Conservation (phyloP, 2,888 invertebrate genomes). For the Agonopterix heracliana region DNA sequence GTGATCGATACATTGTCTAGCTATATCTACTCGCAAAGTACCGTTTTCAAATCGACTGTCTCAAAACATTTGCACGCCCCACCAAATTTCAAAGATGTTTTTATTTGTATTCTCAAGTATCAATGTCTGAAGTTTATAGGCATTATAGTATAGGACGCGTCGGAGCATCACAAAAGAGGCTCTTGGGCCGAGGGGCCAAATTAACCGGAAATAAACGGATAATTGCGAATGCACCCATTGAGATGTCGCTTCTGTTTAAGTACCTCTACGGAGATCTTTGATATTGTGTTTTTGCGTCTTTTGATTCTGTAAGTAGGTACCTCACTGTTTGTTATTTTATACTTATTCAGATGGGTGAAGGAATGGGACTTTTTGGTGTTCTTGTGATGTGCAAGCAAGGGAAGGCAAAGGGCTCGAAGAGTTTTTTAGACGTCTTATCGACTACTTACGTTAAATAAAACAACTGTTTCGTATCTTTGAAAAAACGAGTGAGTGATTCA, state of each 20-base stretch:
- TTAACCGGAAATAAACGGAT: slow-evolving; percentile 51
- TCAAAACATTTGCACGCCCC: neutral
- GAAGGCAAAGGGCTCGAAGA: neutral
- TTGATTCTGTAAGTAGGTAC: slow-evolving; percentile 7
- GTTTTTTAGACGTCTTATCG: no score
- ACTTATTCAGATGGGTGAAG: neutral
- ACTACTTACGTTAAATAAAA: no score
- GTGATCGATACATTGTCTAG: no score
- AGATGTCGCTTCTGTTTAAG: slow-evolving; percentile 23
- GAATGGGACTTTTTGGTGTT: neutral
- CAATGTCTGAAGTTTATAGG: slow-evolving; percentile 14
- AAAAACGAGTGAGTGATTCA: no score
- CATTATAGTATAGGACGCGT: slow-evolving; percentile 34
- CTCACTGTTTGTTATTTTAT: slow-evolving; percentile 1
- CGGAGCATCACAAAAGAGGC: slow-evolving; percentile 31
- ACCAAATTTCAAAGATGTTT: neutral
- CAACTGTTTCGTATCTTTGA: no score
- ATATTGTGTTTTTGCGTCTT: slow-evolving; percentile 15
- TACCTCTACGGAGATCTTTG: slow-evolving; percentile 24
- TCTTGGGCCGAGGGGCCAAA: slow-evolving; percentile 39
- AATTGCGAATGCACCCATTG: slow-evolving; percentile 38
- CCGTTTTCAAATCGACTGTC: neutral
- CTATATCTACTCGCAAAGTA: no score
- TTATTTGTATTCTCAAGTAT: slow-evolving; percentile 8
- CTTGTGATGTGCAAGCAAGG: neutral